Evolutionary conservation across 2,888 invertebrate genomes (phyloP).

Genomic region (Ectemnius continuus): DNA sequence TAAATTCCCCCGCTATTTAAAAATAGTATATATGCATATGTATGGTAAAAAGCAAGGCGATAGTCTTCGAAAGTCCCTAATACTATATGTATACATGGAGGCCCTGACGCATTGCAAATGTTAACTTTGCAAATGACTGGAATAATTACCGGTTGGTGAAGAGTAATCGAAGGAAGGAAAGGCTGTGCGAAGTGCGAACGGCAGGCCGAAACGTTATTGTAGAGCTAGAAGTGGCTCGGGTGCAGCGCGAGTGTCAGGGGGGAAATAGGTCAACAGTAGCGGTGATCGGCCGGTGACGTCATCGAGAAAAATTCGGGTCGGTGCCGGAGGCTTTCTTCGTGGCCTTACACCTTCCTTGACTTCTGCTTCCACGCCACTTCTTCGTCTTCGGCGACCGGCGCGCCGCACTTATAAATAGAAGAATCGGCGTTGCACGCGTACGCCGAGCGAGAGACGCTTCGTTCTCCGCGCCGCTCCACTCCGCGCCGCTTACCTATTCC

Average conservation of each 20-base stretch:
- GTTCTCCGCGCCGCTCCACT: too few relatives aligned
- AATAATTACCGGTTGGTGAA: too few relatives aligned
- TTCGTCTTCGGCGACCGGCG: conserved; percentile 36
- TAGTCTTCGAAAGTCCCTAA: too few relatives aligned
- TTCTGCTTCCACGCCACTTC: conserved; percentile 21
- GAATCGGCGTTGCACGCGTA: conserved; percentile 32
- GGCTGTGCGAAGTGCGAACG: background rate
- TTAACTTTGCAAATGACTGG: too few relatives aligned
- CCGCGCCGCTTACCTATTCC: background rate
- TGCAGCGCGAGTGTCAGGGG: conserved; percentile 12
- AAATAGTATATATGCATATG: too few relatives aligned
- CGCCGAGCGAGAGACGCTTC: conserved; percentile 34
- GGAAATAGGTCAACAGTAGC: conserved; percentile 42
- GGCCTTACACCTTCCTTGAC: conserved; percentile 64
- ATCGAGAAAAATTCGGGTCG: conserved; percentile 47
- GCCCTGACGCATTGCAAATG: too few relatives aligned
- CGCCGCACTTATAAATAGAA: conserved; percentile 44
- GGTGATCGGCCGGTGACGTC: conserved; percentile 28
- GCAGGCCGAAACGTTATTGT: conserved; percentile 18
- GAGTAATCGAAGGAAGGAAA: too few relatives aligned
- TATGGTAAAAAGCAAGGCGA: too few relatives aligned
- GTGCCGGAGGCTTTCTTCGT: conserved; percentile 63
- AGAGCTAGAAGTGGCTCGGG: conserved; percentile 4
- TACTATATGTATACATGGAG: too few relatives aligned
- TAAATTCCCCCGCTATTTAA: too few relatives aligned